Evolutionary conservation across 2,888 invertebrate genomes (phyloP).

Genomic region (Drosophila kambysellisi): DNA sequence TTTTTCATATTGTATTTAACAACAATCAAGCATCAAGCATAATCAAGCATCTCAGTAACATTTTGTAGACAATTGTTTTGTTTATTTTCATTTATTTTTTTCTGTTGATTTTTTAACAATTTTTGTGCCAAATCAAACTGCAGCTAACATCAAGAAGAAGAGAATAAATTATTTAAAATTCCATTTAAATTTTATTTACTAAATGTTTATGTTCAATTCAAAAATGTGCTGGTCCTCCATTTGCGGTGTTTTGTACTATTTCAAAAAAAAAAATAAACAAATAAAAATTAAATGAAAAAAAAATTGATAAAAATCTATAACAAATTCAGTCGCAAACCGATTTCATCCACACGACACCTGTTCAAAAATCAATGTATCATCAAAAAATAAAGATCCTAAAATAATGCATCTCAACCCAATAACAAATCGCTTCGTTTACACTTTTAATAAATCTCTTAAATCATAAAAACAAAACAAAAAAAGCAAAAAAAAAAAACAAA

Average conservation of each 20-base stretch:
- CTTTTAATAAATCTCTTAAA: slow-evolving; percentile 36
- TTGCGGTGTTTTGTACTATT: slow-evolving; percentile 59
- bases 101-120: slow-evolving; percentile 34
- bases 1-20: background rate
- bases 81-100: slow-evolving; percentile 11
- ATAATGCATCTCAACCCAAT: slow-evolving; percentile 33
- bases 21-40: background rate
- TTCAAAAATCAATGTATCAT: slow-evolving; percentile 14
- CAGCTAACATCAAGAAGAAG: slow-evolving; percentile 19
- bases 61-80: slow-evolving; percentile 32
- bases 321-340: slow-evolving; percentile 7
- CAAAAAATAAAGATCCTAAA: slow-evolving; percentile 19
- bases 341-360: slow-evolving; percentile 8
- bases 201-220: slow-evolving; percentile 29
- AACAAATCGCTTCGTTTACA: slow-evolving; percentile 57
- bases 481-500: background rate
- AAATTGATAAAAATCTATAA: background rate
- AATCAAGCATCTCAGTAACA: slow-evolving; percentile 36
- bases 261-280: slow-evolving; percentile 2
- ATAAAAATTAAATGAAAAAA: background rate
- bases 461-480: slow-evolving; percentile 2
- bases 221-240: slow-evolving; percentile 64
- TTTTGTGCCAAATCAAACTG: slow-evolving; percentile 52
- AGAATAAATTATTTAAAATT: background rate
- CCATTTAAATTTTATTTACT: slow-evolving; percentile 11